Conservation (phyloP, 2,888 invertebrate species). For the Lepetodrilus schrolli region DNA sequence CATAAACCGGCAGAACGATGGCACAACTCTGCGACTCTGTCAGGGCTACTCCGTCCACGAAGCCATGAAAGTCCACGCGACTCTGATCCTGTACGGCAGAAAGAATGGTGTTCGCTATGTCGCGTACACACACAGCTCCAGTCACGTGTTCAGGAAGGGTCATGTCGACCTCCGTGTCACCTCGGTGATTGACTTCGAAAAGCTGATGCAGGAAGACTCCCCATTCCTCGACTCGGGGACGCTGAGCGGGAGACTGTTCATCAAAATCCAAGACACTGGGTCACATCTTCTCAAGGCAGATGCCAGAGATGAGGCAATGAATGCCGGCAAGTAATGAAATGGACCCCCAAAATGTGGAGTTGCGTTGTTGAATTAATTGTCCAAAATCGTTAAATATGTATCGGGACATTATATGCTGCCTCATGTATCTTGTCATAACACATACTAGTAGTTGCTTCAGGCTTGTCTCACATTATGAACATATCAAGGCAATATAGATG, state of each 20-base stretch:
- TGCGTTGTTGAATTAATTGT: too few species aligned
- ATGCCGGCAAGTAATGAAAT: too few species aligned
- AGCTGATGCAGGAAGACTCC: constrained; percentile 55
- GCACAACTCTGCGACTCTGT: constrained; percentile 55
- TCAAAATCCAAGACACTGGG: constrained; percentile 60
- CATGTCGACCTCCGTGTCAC: constrained; percentile 49
- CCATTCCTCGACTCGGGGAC: constrained; percentile 62
- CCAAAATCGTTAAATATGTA: too few species aligned
- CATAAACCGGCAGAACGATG: constrained; percentile 59
- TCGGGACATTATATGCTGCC: too few species aligned
- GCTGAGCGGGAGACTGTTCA: constrained; percentile 60
- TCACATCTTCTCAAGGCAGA: constrained; percentile 36
- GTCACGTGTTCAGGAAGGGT: constrained; percentile 48
- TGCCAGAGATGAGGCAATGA: too few species aligned
- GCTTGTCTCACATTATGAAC: too few species aligned
- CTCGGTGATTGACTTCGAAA: constrained; percentile 55
- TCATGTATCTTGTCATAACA: too few species aligned
- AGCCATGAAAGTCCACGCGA: constrained; percentile 47
- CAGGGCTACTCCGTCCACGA: constrained; percentile 38
- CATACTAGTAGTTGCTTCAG: too few species aligned
- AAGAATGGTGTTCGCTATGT: constrained; percentile 62
- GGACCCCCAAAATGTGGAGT: too few species aligned
- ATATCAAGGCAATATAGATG: too few species aligned
- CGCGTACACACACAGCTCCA: constrained; percentile 52
- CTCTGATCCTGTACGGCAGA: constrained; percentile 63